phyloP scores from a whole-genome alignment of 2,113 vertebrate genomes.

The Bos taurus region ARS-UCD2.0 NC_037340.1:51406501-51407000 shows the following conservation, averaged over 20 bases:
- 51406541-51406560: neutral
- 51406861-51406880: neutral
- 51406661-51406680: neutral
- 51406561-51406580: neutral
- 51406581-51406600: neutral
- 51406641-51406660: neutral
- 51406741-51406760: neutral
- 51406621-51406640: neutral
- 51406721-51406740: neutral
- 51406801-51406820: neutral
- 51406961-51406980: too few relatives aligned
- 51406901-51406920: too few relatives aligned
- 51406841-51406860: neutral
- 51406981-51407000: too few relatives aligned
- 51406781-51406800: neutral
- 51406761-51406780: neutral
- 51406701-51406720: neutral
- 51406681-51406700: neutral
- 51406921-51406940: too few relatives aligned
- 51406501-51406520: neutral
- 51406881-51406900: neutral
- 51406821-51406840: neutral
- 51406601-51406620: neutral
- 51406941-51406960: too few relatives aligned
- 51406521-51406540: neutral